A percentile compares a stretch with the other conserved stretches of the same genome.
Conservation (phyloP, 2,797 vertebrate genomes). For the Anguilla megastoma region DNA sequence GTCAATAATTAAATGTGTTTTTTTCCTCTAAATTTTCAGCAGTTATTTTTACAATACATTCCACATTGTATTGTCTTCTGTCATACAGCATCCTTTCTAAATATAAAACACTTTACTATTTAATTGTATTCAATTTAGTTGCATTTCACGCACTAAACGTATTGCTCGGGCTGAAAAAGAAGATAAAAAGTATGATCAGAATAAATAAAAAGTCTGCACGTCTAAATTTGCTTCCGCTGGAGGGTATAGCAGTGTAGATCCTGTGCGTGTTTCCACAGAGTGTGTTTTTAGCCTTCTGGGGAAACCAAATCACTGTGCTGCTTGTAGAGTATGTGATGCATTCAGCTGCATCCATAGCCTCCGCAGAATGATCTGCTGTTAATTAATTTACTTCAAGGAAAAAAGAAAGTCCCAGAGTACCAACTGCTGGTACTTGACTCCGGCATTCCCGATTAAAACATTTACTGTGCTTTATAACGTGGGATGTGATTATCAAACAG, state of each 20-base stretch:
- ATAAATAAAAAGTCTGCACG: conserved; percentile 13
- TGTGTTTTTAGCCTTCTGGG: conserved; percentile 46
- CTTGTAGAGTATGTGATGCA: conserved; percentile 50
- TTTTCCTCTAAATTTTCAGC: not conserved
- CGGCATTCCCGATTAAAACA: conserved; percentile 47
- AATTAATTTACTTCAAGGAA: conserved; percentile 58
- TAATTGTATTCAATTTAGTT: not conserved
- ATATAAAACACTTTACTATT: not conserved
- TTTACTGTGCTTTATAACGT: conserved; percentile 42
- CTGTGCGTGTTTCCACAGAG: conserved; percentile 45
- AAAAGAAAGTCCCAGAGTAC: conserved; percentile 43
- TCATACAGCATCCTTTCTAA: not conserved
- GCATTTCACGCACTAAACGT: not conserved
- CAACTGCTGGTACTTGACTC: conserved; percentile 50
- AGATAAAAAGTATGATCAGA: not conserved
- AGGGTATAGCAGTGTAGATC: conserved; percentile 42
- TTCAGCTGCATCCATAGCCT: conserved; percentile 52
- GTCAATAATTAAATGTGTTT: not conserved
- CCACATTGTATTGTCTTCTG: conserved; percentile 5
- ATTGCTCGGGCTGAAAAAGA: not conserved
- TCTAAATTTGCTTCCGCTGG: conserved; percentile 33
- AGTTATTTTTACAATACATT: not conserved
- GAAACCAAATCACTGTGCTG: conserved; percentile 47
- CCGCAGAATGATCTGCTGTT: conserved; percentile 52
- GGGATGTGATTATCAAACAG: conserved; percentile 38